Evolutionary conservation across 2,797 vertebrate species (phyloP).

Genomic region (Tapera naevia): DNA sequence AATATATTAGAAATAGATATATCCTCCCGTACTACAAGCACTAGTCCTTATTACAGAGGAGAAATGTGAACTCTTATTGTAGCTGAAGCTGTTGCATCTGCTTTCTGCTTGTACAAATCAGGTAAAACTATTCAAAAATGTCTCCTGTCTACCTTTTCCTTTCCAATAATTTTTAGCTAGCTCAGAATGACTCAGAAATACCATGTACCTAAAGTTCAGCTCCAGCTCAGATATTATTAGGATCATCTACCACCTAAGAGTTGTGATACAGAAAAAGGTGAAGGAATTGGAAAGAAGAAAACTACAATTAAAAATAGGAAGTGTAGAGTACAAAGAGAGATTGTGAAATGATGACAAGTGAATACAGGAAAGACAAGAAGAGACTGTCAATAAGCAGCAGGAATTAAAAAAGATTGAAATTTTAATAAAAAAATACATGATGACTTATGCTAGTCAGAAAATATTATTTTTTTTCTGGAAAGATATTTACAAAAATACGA

Average conservation of each 20-base stretch:
- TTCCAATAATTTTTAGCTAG: neutral
- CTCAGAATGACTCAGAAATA: conserved; percentile 22
- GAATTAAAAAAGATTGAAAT: conserved; percentile 13
- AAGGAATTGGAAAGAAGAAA: conserved; percentile 26
- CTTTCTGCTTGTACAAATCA: neutral
- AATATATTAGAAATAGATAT: neutral
- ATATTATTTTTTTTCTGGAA: conserved; percentile 1
- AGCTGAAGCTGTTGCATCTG: neutral
- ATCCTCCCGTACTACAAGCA: neutral
- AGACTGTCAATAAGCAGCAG: conserved; percentile 33
- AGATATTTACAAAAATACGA: neutral
- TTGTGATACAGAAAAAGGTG: neutral
- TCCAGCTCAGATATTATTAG: conserved; percentile 24
- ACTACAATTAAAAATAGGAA: conserved; percentile 56
- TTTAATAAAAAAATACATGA: conserved; percentile 21
- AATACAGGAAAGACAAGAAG: conserved; percentile 13
- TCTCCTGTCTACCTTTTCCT: neutral
- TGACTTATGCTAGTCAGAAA: conserved; percentile 38
- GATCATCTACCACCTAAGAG: neutral
- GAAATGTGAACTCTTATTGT: neutral
- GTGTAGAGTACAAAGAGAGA: conserved; percentile 21
- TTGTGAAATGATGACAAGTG: neutral
- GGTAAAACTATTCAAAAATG: neutral
- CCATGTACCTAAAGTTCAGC: neutral
- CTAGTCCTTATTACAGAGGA: neutral